These are phyloP conservation scores for Hydrocynus forskahlii DNA, from an alignment of 2,797 vertebrate genomes.

Conservation along the genomic window DNA sequence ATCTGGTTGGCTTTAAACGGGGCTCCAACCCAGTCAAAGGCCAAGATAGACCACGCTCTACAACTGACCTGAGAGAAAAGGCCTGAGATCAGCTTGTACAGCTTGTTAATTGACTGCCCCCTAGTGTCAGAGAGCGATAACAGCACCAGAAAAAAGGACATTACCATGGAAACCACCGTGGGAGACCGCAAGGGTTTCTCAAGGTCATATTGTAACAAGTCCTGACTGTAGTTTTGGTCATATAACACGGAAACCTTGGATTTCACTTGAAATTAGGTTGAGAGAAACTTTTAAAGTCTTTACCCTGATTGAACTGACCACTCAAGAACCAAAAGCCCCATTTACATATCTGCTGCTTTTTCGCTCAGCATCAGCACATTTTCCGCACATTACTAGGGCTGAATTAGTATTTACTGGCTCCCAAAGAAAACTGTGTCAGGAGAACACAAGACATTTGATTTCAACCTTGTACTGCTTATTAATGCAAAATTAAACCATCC, in stretches of 20 bases:
- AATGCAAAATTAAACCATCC: too few species aligned
- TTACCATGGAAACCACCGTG: constrained; percentile 48
- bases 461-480: too few species aligned
- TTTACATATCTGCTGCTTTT: not conserved
- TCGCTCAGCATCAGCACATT: not conserved
- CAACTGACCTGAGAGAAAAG: not conserved
- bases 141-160: constrained; percentile 5
- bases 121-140: constrained; percentile 17
- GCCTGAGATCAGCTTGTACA: not conserved
- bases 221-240: constrained; percentile 25
- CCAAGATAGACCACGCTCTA: not conserved
- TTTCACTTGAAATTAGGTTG: constrained; percentile 17
- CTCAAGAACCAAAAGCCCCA: not conserved
- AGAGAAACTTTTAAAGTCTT: not conserved
- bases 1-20: not conserved
- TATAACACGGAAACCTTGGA: not conserved
- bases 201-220: constrained; percentile 39
- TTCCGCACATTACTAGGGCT: not conserved
- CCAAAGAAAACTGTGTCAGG: too few species aligned
- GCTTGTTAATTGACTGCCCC: constrained; percentile 21
- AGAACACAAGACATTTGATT: not conserved
- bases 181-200: constrained; percentile 22
- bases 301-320: not conserved
- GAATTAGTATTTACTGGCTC: too few species aligned
- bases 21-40: not conserved